Conservation (phyloP, 2,888 invertebrate species). For the Drosophila formosana region DNA sequence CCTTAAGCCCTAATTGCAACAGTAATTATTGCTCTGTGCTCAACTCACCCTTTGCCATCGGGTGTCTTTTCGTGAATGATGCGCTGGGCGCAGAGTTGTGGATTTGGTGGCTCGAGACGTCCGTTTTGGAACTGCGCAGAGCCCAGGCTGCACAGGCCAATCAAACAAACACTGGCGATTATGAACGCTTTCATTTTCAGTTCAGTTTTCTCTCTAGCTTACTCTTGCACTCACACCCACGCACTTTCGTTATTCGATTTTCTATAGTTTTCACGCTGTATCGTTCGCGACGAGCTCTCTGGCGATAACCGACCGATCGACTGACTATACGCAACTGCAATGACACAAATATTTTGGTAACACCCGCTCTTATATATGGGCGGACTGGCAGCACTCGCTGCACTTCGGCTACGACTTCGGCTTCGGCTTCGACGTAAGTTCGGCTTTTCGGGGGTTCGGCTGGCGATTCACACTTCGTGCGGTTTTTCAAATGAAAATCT, state of each 20-base stretch:
- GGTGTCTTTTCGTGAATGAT: conserved; percentile 89
- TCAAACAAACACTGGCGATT: conserved; percentile 85
- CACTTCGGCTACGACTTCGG: conserved; percentile 19
- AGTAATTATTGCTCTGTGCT: not conserved
- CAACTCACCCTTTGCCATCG: conserved; percentile 89
- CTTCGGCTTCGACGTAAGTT: conserved; percentile 12
- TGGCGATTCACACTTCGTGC: conserved; percentile 9
- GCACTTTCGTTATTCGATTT: conserved; percentile 70
- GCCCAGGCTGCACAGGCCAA: conserved; percentile 82
- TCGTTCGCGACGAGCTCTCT: conserved; percentile 29
- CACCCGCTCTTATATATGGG: conserved; percentile 83
- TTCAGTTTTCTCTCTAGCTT: conserved; percentile 31
- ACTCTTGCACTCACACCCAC: conserved; percentile 53
- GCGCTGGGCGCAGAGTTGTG: conserved; percentile 91
- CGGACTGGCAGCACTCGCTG: conserved; percentile 14
- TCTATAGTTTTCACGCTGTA: conserved; percentile 19
- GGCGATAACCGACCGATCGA: conserved; percentile 62
- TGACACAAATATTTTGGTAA: conserved; percentile 82
- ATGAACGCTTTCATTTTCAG: conserved; percentile 83
- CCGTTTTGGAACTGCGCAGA: conserved; percentile 91
- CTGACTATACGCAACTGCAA: conserved; percentile 71
- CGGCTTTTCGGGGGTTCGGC: conserved; percentile 1
- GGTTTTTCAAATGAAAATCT: conserved; percentile 55
- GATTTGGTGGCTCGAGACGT: conserved; percentile 92
- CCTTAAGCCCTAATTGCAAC: not conserved